Evolutionary conservation across 2,888 invertebrate species (phyloP), one percentile per base, ranked within the genome.

Genomic region (Dasypogon diadema): DNA sequence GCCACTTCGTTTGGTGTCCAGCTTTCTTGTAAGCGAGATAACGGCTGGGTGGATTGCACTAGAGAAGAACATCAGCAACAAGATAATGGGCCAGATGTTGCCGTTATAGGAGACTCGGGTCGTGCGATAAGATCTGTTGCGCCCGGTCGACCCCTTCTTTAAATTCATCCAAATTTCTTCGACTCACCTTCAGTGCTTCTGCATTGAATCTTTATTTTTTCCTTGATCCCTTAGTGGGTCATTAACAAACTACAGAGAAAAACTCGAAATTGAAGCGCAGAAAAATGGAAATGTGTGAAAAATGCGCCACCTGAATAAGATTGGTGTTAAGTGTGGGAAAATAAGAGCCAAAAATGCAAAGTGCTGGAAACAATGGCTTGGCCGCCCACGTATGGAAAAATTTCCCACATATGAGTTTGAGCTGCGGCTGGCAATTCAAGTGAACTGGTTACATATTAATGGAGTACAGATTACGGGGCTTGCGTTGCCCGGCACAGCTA

Each of bases 321-420:
- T 74, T 77, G 46, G 55, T 74, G 70, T 76, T 77, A 77, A 77
- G 75, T 77, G 76, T 77, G 77, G 70, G 77, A 77, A 77, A 42
- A 56, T 34, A 74, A 65, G 24, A 46, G 21, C 55, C 74, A 51
- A 68, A 65, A 65, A 75, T 56, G 18, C 42, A 56, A 74, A 74
- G 12, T 26, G 16, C 12, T 55, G 54, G 1, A 21, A 58, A 74
- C 56, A 56, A 56, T 56, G 58, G 55, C 24, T 58, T 1, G 14
- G 2, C 26, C 58, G 56, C 10, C 30, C 55, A 34, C 42, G 42
- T 74, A 26, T 58, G 18, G 18, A 73, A 37, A 34, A 73, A 74
- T 68, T 77, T 77, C 77, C 74, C 77, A 77, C 77, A 77, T 77
- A 77, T 77, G 77, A 77, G 77, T 65, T 46, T 74, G 75, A 70